Percentiles rank a stretch among this genome's conserved stretches.
These are phyloP conservation scores for Drosophila trichaetosa DNA, from an alignment of 2,888 invertebrate species.

Conservation along the genomic window DNA sequence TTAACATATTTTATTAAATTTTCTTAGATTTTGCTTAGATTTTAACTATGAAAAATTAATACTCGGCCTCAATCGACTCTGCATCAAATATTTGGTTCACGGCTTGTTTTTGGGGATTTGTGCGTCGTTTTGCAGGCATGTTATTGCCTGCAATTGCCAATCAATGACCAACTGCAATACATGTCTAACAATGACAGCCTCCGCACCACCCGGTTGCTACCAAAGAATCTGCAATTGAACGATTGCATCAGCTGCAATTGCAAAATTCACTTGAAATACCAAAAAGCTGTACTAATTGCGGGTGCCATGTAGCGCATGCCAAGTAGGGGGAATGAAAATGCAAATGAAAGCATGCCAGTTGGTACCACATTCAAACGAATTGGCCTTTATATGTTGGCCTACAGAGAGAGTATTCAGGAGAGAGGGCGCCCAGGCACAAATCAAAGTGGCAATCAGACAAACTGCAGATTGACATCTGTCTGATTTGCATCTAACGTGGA, in stretches of 20 bases:
- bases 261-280: conserved; percentile 51
- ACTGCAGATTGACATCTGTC: conserved; percentile 76
- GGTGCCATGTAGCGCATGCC: conserved; percentile 30
- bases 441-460: conserved; percentile 67
- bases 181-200: conserved; percentile 17
- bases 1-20: not conserved
- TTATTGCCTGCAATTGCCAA: conserved; percentile 50
- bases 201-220: not conserved
- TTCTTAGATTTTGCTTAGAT: not conserved
- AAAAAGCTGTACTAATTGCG: conserved; percentile 51
- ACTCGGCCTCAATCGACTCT: not conserved
- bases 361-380: conserved; percentile 1
- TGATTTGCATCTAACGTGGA: conserved; percentile 64
- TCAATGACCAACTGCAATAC: conserved; percentile 35
- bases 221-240: conserved; percentile 21
- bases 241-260: conserved; percentile 40
- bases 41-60: not conserved
- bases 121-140: conserved; percentile 21
- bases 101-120: conserved; percentile 18
- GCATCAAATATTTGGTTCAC: conserved; percentile 18
- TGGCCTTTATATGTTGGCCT: conserved; percentile 1
- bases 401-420: conserved; percentile 1
- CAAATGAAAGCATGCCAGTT: conserved; percentile 44
- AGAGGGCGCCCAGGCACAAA: conserved; percentile 37
- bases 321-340: conserved; percentile 17